These are phyloP conservation scores for Minunthozetes semirufus DNA, from an alignment of 2,888 invertebrate genomes.

Conservation along the genomic window DNA sequence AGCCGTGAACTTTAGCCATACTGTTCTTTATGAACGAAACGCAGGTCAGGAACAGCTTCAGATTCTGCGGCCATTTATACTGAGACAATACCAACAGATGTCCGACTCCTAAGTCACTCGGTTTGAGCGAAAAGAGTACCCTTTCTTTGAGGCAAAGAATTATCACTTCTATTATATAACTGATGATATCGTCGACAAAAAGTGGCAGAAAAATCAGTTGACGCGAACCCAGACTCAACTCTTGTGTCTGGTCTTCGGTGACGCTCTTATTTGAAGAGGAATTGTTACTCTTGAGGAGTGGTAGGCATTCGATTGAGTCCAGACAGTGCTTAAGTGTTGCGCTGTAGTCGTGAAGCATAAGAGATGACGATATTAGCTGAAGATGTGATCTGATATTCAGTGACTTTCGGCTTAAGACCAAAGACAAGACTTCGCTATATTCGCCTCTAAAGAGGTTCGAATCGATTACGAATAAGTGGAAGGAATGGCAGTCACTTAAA, in stretches of 20 bases:
- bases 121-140: slow-evolving; percentile 24
- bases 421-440: slow-evolving; percentile 1
- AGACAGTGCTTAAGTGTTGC: not conserved
- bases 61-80: slow-evolving; percentile 37
- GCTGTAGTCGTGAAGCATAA: slow-evolving; percentile 32
- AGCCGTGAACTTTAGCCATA: not conserved
- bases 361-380: slow-evolving; percentile 18
- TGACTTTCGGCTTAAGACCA: not conserved
- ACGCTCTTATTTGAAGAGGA: not conserved
- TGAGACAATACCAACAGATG: slow-evolving; percentile 38
- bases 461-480: not conserved
- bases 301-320: not conserved
- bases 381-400: not conserved
- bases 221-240: not conserved
- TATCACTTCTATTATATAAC: slow-evolving; percentile 33
- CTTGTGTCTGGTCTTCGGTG: not conserved
- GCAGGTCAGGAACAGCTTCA: slow-evolving; percentile 26
- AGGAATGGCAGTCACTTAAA: not conserved
- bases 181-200: slow-evolving; percentile 16
- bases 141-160: slow-evolving; percentile 34
- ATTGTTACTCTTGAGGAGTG: not conserved
- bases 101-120: slow-evolving; percentile 35
- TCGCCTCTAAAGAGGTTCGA: slow-evolving; percentile 4
- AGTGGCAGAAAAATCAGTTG: slow-evolving; percentile 32
- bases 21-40: slow-evolving; percentile 12